Percentiles rank a stretch among this genome's conserved stretches.
phyloP scores from a whole-genome alignment of 2,888 invertebrate genomes.

The Campaea margaritaria region DNA sequence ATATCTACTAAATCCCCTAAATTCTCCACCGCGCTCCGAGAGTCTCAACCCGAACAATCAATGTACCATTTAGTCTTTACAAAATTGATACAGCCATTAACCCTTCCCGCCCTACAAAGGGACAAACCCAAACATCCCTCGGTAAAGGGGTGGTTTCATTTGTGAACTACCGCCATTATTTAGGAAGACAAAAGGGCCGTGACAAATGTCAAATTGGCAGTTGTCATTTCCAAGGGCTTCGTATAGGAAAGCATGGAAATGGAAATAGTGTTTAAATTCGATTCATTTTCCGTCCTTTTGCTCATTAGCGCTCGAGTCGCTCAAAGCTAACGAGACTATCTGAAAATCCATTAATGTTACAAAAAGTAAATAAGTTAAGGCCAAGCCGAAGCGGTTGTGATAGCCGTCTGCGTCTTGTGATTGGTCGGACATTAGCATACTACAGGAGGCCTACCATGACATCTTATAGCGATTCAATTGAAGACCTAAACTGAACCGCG shows the following conservation, averaged over 20 bases:
- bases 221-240: conserved; percentile 5
- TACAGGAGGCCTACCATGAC: no score
- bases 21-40: conserved; percentile 8
- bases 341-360: no score
- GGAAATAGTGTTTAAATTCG: neutral
- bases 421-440: no score
- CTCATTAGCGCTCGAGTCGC: no score
- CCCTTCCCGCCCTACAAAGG: conserved; percentile 26
- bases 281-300: neutral
- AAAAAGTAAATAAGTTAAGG: no score
- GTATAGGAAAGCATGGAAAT: neutral
- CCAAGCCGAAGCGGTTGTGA: no score
- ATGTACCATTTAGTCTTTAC: conserved; percentile 32
- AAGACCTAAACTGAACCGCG: no score
- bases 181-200: conserved; percentile 15
- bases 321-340: no score
- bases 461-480: no score
- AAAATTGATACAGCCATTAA: conserved; percentile 33
- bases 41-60: conserved; percentile 27
- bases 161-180: conserved; percentile 3
- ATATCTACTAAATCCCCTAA: conserved; percentile 16
- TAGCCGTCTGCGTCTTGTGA: no score
- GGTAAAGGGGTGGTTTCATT: conserved; percentile 28
- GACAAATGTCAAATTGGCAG: conserved; percentile 19
- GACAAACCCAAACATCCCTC: conserved; percentile 27